A percentile compares a stretch with the other conserved stretches of the same genome.
Evolutionary conservation across 2,888 invertebrate species (phyloP).

Genomic region (Halictus quadricinctus): DNA sequence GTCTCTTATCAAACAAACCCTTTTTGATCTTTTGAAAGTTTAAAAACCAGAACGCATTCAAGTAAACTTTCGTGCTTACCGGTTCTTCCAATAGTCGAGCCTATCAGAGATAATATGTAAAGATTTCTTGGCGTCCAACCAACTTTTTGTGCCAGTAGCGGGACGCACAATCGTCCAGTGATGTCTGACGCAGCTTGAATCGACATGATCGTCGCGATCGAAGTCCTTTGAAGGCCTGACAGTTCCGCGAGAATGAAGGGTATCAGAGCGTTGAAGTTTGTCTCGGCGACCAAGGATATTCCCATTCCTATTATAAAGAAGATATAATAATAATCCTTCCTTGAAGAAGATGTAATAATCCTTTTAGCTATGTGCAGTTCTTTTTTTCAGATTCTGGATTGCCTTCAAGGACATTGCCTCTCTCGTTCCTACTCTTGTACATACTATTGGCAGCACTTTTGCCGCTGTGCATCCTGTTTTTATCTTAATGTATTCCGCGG

Average conservation of each 20-base stretch:
- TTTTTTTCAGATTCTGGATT: background rate
- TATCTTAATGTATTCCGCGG: background rate
- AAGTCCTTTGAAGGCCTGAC: conserved; percentile 74
- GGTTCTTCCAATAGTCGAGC: conserved; percentile 80
- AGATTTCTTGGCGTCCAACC: conserved; percentile 78
- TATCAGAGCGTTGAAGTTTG: conserved; percentile 82
- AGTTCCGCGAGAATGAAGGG: conserved; percentile 82
- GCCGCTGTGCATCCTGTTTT: background rate
- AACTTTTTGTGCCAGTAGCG: conserved; percentile 77
- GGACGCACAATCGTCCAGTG: conserved; percentile 80
- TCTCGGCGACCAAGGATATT: conserved; percentile 82
- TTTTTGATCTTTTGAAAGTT: background rate
- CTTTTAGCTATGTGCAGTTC: too few species aligned
- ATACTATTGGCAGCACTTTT: background rate
- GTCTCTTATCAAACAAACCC: too few species aligned
- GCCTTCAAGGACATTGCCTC: background rate
- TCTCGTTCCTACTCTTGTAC: background rate
- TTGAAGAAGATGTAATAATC: too few species aligned
- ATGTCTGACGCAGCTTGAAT: conserved; percentile 81
- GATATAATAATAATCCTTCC: background rate
- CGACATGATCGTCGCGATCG: conserved; percentile 80
- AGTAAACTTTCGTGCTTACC: conserved; percentile 72
- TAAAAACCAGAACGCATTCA: background rate
- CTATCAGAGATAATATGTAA: conserved; percentile 79
- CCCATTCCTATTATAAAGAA: conserved; percentile 76